Percentiles rank a stretch among this genome's conserved stretches.
Conservation (phyloP, 2,888 invertebrate species). For the Coremacera marginata region DNA sequence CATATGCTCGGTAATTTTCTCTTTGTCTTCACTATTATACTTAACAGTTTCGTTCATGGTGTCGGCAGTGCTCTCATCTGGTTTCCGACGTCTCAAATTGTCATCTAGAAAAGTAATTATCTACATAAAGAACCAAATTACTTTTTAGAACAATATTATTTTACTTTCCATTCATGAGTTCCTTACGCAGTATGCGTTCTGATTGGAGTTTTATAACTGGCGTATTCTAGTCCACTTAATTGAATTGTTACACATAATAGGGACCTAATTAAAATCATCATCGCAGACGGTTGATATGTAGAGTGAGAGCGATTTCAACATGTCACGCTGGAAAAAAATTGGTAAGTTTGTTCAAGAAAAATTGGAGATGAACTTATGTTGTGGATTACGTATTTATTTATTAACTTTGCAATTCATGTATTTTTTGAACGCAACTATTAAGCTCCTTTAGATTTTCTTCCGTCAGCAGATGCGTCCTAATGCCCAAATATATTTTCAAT, state of each 20-base stretch:
- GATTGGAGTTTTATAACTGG: conserved; percentile 80
- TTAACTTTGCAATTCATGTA: no score
- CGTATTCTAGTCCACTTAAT: no score
- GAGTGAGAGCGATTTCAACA: conserved; percentile 90
- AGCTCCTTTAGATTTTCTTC: conserved; percentile 89
- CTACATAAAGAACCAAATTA: neutral
- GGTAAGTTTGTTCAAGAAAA: neutral
- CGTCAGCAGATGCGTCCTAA: conserved; percentile 84
- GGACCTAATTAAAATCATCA: conserved; percentile 91
- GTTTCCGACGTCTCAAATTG: conserved; percentile 60
- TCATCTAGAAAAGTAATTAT: conserved; percentile 52
- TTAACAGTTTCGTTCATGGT: conserved; percentile 87
- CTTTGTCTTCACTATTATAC: conserved; percentile 90
- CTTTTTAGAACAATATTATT: neutral
- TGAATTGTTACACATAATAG: no score
- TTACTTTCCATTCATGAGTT: conserved; percentile 74
- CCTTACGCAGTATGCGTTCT: conserved; percentile 78
- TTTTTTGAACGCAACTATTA: no score
- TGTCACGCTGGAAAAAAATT: conserved; percentile 78
- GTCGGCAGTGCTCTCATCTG: conserved; percentile 68
- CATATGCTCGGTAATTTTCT: conserved; percentile 96
- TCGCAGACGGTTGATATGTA: conserved; percentile 98
- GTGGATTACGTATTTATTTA: no score
- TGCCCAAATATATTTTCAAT: conserved; percentile 97
- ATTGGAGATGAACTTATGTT: neutral